Evolutionary conservation across 2,888 invertebrate species (phyloP).

Genomic region (Tachina lurida): DNA sequence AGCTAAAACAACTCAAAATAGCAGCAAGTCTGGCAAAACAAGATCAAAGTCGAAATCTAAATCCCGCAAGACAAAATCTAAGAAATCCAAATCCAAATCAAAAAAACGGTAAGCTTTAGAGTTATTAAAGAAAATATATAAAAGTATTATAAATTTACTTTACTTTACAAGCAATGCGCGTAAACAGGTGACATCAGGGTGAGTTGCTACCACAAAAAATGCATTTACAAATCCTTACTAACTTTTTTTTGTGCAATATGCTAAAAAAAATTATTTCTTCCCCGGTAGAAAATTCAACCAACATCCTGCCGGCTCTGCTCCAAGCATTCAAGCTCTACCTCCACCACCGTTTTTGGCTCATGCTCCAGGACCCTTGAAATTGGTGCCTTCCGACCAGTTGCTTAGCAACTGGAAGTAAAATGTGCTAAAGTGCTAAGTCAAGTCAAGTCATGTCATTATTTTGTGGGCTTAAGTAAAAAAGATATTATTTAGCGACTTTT

Average conservation of each 20-base stretch:
- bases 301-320: slow-evolving; percentile 55
- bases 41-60: slow-evolving; percentile 48
- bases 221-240: too few species aligned
- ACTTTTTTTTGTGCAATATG: too few species aligned
- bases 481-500: background rate
- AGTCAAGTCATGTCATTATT: background rate
- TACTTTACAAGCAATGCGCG: slow-evolving; percentile 18
- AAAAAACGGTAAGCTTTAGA: slow-evolving; percentile 57
- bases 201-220: background rate
- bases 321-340: slow-evolving; percentile 72
- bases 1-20: slow-evolving; percentile 39
- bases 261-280: background rate
- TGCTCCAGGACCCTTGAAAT: slow-evolving; percentile 74
- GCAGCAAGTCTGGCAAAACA: slow-evolving; percentile 21
- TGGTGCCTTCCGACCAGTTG: slow-evolving; percentile 76
- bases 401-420: slow-evolving; percentile 75
- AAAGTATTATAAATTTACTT: background rate
- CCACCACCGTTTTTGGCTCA: slow-evolving; percentile 76
- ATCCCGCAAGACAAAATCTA: slow-evolving; percentile 41
- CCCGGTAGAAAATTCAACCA: slow-evolving; percentile 45
- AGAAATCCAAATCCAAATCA: slow-evolving; percentile 45
- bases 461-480: slow-evolving; percentile 5
- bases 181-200: slow-evolving; percentile 24
- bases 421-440: background rate
- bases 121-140: background rate